phyloP scores from a whole-genome alignment of 1,140 invertebrate species.

The Frieseomelitta varia region DNA sequence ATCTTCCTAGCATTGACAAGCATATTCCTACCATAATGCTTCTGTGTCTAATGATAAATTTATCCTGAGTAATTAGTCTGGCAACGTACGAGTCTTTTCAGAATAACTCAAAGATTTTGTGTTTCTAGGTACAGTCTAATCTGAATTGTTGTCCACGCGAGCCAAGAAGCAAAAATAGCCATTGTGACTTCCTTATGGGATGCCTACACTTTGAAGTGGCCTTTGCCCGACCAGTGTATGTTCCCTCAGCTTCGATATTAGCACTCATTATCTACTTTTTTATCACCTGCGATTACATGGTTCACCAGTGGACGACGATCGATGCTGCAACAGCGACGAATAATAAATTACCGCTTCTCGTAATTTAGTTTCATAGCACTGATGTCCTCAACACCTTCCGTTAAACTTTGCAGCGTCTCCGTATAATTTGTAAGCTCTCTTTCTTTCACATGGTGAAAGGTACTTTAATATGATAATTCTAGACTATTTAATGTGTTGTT shows the following conservation, averaged over 20 bases:
- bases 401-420: background rate
- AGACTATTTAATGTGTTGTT: background rate
- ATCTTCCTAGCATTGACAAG: background rate
- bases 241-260: background rate
- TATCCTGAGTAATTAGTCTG: background rate
- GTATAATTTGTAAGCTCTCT: constrained; percentile 19
- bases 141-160: no score
- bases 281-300: constrained; percentile 10
- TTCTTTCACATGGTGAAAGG: background rate
- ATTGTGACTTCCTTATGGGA: background rate
- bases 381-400: background rate
- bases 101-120: background rate
- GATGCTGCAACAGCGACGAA: background rate
- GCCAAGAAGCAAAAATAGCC: background rate
- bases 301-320: background rate
- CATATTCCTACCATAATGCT: no score
- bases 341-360: constrained; percentile 25
- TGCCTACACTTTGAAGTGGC: constrained; percentile 6
- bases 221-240: background rate
- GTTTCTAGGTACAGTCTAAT: background rate
- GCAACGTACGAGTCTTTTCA: background rate
- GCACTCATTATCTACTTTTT: constrained; percentile 26
- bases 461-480: constrained; percentile 11
- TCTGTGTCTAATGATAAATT: background rate
- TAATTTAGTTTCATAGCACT: constrained; percentile 1